Percentiles rank a stretch among this genome's conserved stretches.
phyloP scores from a whole-genome alignment of 2,797 vertebrate genomes.

The Lepilemur ruficaudatus region DNA sequence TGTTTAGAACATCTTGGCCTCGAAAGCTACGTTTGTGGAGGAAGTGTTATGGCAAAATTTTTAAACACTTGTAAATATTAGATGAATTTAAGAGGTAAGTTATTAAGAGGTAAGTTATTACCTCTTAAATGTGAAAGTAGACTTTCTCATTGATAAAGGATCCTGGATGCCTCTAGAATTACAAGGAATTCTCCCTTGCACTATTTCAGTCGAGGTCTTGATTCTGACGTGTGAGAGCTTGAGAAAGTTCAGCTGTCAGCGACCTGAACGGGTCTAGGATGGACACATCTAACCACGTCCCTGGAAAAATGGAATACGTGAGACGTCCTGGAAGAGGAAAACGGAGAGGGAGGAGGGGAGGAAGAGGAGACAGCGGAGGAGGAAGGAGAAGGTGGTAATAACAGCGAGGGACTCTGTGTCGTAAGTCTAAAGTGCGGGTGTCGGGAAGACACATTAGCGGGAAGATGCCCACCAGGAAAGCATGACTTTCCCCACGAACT shows the following conservation, averaged over 20 bases:
- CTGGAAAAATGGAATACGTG: background rate
- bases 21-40: background rate
- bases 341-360: no score
- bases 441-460: background rate
- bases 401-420: background rate
- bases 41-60: background rate
- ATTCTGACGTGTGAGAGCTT: background rate
- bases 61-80: background rate
- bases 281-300: background rate
- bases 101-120: background rate
- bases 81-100: no score
- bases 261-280: background rate
- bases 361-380: background rate
- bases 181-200: background rate
- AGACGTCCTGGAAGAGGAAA: background rate
- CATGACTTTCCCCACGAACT: no score
- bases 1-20: background rate
- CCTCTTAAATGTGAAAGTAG: background rate
- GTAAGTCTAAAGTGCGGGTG: accelerated
- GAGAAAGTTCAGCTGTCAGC: background rate
- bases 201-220: background rate
- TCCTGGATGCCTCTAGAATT: background rate
- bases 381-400: no score
- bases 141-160: background rate
- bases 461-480: background rate